phyloP scores from a whole-genome alignment of 2,888 invertebrate species.

The Hypomecis punctinalis region DNA sequence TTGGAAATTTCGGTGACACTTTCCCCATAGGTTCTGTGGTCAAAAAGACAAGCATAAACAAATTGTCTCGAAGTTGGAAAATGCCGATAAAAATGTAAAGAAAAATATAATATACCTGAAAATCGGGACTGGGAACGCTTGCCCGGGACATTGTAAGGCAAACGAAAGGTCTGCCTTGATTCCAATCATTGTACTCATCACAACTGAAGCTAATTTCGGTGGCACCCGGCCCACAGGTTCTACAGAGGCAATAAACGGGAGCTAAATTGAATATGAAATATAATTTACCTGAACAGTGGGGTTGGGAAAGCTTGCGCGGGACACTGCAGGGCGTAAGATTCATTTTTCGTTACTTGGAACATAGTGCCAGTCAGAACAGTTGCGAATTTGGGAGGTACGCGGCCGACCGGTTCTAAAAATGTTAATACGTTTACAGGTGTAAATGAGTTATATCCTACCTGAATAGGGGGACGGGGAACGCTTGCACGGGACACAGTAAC shows the following conservation, averaged over 20 bases:
- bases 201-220: conserved; percentile 87
- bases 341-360: conserved; percentile 82
- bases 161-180: conserved; percentile 75
- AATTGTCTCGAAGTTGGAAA: neutral
- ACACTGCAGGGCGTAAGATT: conserved; percentile 82
- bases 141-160: conserved; percentile 87
- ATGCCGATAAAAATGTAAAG: conserved; percentile 18
- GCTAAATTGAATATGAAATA: conserved; percentile 23
- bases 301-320: conserved; percentile 89
- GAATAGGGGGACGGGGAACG: conserved; percentile 81
- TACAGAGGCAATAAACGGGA: conserved; percentile 63
- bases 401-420: conserved; percentile 73
- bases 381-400: conserved; percentile 84
- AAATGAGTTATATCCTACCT: conserved; percentile 64
- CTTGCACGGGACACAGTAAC: conserved; percentile 90
- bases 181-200: conserved; percentile 86
- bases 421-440: conserved; percentile 52
- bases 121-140: conserved; percentile 87
- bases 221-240: conserved; percentile 89
- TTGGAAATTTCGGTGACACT: conserved; percentile 87
- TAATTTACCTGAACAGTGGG: conserved; percentile 82
- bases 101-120: conserved; percentile 77
- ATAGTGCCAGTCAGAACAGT: conserved; percentile 80
- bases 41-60: conserved; percentile 46
- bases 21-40: conserved; percentile 86